Evolutionary conservation across 2,888 invertebrate species (phyloP), one percentile per base, ranked within the genome.

Genomic region (Serripes groenlandicus): DNA sequence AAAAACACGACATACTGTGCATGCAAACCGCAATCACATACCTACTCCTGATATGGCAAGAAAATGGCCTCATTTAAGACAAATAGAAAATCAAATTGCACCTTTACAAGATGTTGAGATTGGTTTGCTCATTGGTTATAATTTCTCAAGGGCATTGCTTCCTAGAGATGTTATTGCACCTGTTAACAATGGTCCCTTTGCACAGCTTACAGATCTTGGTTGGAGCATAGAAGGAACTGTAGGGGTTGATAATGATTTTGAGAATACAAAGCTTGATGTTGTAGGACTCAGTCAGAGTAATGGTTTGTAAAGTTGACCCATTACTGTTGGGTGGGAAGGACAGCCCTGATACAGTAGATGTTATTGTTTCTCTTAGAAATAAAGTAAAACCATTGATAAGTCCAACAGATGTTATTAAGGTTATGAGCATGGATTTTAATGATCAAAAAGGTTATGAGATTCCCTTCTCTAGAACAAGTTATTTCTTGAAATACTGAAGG

Each of bases 51-150:
- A 83, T 11, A 79, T 37, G 32, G 83, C 85, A 15, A 28, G 28
- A 30, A 73, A 49, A 60, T 88, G 89, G 85, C 83, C 85, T 9
- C 87, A 85, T 60, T 75, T 88, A 49, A n/a, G 56, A 26, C 28
- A 34, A 3, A 80, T 89, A n/a, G 68, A 78, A 28, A 54, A 83
- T 58, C 54, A 83, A 52, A 35, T 89, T 21, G 30, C 49, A 28
- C 75, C 81, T 56, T 30, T 77, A 23, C 62, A 66, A 34, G 68
- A 86, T n/a, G 79, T 72, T 54, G 85, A 86, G 21, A 78, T 89
- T 32, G 85, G 81, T 18, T 68, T 90, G 7, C 62, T 88, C 11
- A 78, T 73, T 42, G 66, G 78, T 0, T 78, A 79, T 52, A 86
- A 83, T 62, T 88, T 80, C 49, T 60, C 83, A 18, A 49, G 56